Conservation (phyloP, 2,888 invertebrate genomes). For the Zele albiditarsus region DNA sequence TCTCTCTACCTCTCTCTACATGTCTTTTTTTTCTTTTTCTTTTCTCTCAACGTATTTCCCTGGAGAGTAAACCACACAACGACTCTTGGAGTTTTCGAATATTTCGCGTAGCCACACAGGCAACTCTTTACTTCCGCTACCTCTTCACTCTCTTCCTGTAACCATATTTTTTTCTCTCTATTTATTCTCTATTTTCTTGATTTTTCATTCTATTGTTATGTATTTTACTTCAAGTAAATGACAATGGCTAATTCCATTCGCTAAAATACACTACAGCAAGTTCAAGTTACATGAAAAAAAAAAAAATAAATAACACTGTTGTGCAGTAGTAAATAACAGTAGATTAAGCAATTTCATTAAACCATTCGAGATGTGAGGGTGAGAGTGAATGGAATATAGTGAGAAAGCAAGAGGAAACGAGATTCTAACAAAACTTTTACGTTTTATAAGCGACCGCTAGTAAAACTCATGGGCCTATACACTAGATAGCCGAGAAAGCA, state of each 20-base stretch:
- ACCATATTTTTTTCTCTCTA: not conserved
- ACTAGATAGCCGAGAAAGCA: slow-evolving; percentile 24
- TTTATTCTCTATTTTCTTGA: not conserved
- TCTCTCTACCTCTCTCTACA: not conserved
- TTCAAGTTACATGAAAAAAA: slow-evolving; percentile 30
- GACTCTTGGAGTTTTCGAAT: slow-evolving; percentile 37
- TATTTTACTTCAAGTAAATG: not conserved
- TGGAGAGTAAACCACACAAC: slow-evolving; percentile 28
- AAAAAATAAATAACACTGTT: slow-evolving; percentile 53
- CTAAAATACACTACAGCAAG: slow-evolving; percentile 34
- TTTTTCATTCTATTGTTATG: not conserved
- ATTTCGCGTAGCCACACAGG: slow-evolving; percentile 36
- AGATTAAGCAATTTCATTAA: slow-evolving; percentile 60
- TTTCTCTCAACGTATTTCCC: slow-evolving; percentile 39
- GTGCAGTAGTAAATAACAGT: slow-evolving; percentile 55
- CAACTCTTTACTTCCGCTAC: not conserved
- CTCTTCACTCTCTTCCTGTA: not conserved
- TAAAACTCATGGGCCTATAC: slow-evolving; percentile 19
- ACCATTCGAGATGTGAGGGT: slow-evolving; percentile 41
- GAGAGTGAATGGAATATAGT: slow-evolving; percentile 3
- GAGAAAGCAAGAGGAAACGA: slow-evolving; percentile 45
- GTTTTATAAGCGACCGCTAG: slow-evolving; percentile 44
- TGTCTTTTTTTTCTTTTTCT: not conserved
- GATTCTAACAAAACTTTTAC: slow-evolving; percentile 45
- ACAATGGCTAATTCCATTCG: slow-evolving; percentile 32